A percentile compares a stretch with the other conserved stretches of the same genome.
These are phyloP conservation scores for Ditylenchus weischeri DNA, from an alignment of 2,888 invertebrate species.

Conservation along the genomic window DNA sequence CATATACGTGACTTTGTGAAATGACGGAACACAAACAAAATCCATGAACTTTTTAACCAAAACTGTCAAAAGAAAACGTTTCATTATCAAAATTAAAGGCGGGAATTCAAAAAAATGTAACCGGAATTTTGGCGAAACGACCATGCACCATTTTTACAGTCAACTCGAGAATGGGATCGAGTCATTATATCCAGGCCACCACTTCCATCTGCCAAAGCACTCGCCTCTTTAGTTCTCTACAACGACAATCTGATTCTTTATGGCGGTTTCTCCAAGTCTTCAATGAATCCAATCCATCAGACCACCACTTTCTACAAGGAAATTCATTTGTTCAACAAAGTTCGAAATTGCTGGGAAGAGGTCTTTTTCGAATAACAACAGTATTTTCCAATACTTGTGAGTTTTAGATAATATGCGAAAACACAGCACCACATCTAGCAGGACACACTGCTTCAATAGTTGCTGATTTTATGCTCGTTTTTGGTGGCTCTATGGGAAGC, in stretches of 20 bases:
- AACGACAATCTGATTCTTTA: constrained; percentile 79
- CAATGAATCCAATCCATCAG: constrained; percentile 69
- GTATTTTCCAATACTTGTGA: constrained; percentile 5
- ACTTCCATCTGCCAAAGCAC: constrained; percentile 88
- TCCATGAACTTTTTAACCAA: too few species aligned
- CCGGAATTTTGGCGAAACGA: too few species aligned
- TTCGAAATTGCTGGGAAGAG: constrained; percentile 42
- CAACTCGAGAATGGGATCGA: constrained; percentile 32
- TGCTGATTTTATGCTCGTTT: constrained; percentile 57
- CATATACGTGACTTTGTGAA: too few species aligned
- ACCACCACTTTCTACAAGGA: constrained; percentile 74
- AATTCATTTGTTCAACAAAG: constrained; percentile 80
- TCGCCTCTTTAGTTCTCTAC: constrained; percentile 84
- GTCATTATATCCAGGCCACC: constrained; percentile 64
- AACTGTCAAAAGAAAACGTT: too few species aligned
- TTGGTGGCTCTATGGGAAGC: constrained; percentile 62
- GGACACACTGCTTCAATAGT: constrained; percentile 83
- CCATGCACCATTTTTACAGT: constrained; percentile 23
- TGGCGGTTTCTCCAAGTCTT: constrained; percentile 93
- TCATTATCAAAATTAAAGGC: too few species aligned
- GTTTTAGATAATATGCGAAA: constrained; percentile 31
- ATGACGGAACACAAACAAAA: too few species aligned
- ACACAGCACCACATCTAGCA: constrained; percentile 73
- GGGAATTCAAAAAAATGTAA: too few species aligned
- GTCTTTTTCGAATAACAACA: constrained; percentile 4